These are phyloP conservation scores for Sicus ferrugineus DNA, from an alignment of 2,888 invertebrate genomes.

Conservation along the genomic window DNA sequence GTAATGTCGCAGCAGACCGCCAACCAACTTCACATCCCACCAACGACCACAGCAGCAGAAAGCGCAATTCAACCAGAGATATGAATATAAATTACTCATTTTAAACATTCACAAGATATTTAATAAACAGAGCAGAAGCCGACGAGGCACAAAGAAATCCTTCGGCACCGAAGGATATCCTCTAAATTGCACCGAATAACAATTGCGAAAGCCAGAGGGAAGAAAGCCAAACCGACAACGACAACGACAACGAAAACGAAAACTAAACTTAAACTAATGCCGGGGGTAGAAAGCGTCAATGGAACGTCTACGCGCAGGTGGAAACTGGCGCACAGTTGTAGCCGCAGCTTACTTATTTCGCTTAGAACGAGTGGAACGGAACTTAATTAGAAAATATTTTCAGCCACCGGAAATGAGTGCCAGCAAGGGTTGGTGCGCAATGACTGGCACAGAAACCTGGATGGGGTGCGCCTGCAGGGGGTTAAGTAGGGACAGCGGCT, in stretches of 20 bases:
- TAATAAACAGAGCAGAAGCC: constrained; percentile 14
- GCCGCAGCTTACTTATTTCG: constrained; percentile 12
- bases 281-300: background rate
- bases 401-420: constrained; percentile 17
- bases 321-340: background rate
- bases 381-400: constrained; percentile 35
- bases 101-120: constrained; percentile 18
- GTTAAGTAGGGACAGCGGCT: background rate
- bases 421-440: constrained; percentile 6
- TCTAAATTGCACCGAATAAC: constrained; percentile 8
- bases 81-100: constrained; percentile 26
- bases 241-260: too few relatives aligned
- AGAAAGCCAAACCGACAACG: background rate
- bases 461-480: background rate
- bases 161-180: constrained; percentile 15
- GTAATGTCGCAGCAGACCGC: background rate
- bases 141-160: constrained; percentile 6
- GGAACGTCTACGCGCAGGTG: background rate
- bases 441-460: background rate
- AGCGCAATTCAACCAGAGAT: background rate
- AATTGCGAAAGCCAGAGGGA: background rate
- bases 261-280: too few relatives aligned
- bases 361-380: constrained; percentile 23
- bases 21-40: background rate
- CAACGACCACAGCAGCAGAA: background rate